Base-by-base conservation (phyloP, 2,113 vertebrate species). In the Blennius ocellaris region DNA sequence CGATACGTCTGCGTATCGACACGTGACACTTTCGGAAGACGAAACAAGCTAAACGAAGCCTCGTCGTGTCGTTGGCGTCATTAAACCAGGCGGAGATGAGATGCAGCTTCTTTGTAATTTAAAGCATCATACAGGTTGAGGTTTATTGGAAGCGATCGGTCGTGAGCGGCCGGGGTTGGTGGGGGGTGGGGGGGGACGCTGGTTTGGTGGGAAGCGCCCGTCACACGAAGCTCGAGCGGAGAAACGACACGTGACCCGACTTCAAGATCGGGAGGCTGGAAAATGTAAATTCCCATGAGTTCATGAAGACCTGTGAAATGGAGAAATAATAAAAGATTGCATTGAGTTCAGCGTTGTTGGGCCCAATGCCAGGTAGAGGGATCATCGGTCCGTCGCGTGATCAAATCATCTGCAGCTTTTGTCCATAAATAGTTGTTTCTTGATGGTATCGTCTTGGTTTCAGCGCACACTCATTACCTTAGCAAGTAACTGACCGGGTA, bases 121-220 rank as follows among this genome's bases (percentile, higher is more conserved):
- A 55, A 78, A 70, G 17, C 70, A 51, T 73, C 40, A 44, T 40
- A 11, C 63, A 70, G 80, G 62, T 65, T 76, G 54, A 59, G 57
- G 73, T 85, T 77, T 55, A 80, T 81, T 79, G 51, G 61, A 79
- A 82, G 69, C 43, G 39, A 57, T 41, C 38, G 16, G 37, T 39
- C 36, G 30, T 43, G 9, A 49, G 11, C 21, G 55, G 11, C 6
- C 74, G 73, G 69, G 74, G 74, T 3, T 55, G 68, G 61, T n/a
- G n/a, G n/a, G n/a, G n/a, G n/a, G 50, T 43, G 17, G 11, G 52
- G 55, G 66, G 14, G 40, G 72, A 43, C 11, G 0, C 49, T 53
- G 39, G 47, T 66, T 30, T 30, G 21, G 21, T 30, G 40, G 40
- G n/a, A 69, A 69, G 66, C 56, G 21, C 6, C 40, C 21, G 49